Conservation (phyloP, 2,113 vertebrate genomes). For the Periophthalmus modestus region DNA sequence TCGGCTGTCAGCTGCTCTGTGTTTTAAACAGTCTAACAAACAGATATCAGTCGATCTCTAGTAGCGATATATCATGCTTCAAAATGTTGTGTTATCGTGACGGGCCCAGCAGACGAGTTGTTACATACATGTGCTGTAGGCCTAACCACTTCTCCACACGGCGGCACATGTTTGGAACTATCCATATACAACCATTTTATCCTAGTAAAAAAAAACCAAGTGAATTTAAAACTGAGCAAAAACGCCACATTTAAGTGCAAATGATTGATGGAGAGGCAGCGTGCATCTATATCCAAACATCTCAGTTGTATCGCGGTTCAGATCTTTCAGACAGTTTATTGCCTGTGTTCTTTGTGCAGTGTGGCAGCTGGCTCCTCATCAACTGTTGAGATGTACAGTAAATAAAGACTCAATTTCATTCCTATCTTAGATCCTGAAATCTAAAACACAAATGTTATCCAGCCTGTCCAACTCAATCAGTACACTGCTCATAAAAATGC, state of each 20-base stretch:
- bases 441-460: slow-evolving; percentile 28
- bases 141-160: neutral
- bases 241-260: slow-evolving; percentile 52
- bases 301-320: slow-evolving; percentile 60
- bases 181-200: neutral
- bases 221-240: slow-evolving; percentile 3
- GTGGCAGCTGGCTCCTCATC: slow-evolving; percentile 60
- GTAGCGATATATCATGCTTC: too few relatives aligned
- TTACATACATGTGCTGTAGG: neutral
- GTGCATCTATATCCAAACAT: slow-evolving; percentile 75
- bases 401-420: slow-evolving; percentile 44
- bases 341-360: slow-evolving; percentile 57
- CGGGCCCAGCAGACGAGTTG: neutral
- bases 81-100: too few relatives aligned
- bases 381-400: slow-evolving; percentile 49
- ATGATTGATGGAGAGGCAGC: slow-evolving; percentile 27
- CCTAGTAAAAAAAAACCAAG: neutral
- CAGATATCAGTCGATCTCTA: too few relatives aligned
- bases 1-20: too few relatives aligned
- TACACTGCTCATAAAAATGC: slow-evolving; percentile 13
- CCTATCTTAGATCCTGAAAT: slow-evolving; percentile 36
- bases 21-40: too few relatives aligned
- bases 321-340: slow-evolving; percentile 73
- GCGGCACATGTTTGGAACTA: neutral
- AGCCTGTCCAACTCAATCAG: slow-evolving; percentile 26